These are phyloP conservation scores for Phyto melanocephala DNA, from an alignment of 2,888 invertebrate genomes.

Conservation along the genomic window DNA sequence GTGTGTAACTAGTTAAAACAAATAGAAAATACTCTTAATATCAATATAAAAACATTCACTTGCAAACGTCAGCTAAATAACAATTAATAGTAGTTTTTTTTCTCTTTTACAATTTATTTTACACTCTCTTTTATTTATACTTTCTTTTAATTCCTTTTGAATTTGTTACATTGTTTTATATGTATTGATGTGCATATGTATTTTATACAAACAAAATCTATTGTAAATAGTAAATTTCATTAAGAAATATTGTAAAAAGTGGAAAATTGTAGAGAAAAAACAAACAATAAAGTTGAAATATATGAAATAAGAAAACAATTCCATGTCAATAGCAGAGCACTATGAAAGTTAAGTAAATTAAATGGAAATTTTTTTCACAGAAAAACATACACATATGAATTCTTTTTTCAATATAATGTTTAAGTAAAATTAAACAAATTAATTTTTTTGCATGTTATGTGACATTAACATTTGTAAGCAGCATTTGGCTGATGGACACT, in stretches of 20 bases:
- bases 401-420: too few species aligned
- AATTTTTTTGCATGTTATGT: too few species aligned
- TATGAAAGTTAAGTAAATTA: not conserved
- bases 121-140: not conserved
- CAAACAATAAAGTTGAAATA: not conserved
- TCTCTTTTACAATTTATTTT: not conserved
- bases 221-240: conserved; percentile 36
- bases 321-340: not conserved
- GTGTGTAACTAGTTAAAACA: not conserved
- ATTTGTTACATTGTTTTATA: not conserved
- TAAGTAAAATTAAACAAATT: too few species aligned
- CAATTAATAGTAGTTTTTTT: conserved; percentile 48
- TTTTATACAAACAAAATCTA: not conserved
- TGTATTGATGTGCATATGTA: not conserved
- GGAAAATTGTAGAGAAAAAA: not conserved
- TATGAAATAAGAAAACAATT: not conserved
- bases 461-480: too few species aligned
- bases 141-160: not conserved
- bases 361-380: not conserved
- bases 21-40: conserved; percentile 7
- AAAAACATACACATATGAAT: too few species aligned
- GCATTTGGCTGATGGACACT: too few species aligned
- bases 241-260: not conserved
- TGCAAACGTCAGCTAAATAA: conserved; percentile 27
- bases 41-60: not conserved